Base-by-base conservation (phyloP, 1,140 invertebrate species). In the Heliconius himera region DNA sequence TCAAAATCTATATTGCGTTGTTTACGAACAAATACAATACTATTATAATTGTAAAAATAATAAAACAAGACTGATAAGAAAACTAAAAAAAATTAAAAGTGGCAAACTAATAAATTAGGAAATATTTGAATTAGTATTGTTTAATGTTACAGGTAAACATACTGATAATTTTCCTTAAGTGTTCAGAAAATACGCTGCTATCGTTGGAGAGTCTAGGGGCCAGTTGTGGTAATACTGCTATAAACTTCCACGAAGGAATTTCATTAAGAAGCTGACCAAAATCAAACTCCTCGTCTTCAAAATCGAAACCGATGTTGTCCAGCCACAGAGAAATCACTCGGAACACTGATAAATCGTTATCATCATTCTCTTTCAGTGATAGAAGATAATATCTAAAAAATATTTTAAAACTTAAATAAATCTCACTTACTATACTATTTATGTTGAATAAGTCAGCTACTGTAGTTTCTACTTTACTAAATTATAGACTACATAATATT, bases 251-350 rank as follows among this genome's bases (percentile, higher is more conserved):
- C 0, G 96, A 96, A 0, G 97, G 96, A 54, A 99, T 96, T 20
- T 90, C 89, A 1, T 90, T 82, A 0, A 98, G 85, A 33, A 96
- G 89, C 2, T 96, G 87, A 33, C 95, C 85, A 16, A 98, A 92
- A 8, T 96, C 82, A 29, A 95, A 96, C 8, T 97, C 89, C 6
- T 95, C 87, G 4, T 92, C 83, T 79, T 96, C 94, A 1, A 93
- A 85, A 26, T 94, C 92, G 18, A 93, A 80, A 1, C 86, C 74
- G 41, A 92, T 94, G 85, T 99, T 99, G 72, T 97, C 96, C 70
- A 99, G 95, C 97, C 98, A 99, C 0, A 99, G 94, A 0, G 98
- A 97, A 75, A 98, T 96, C 6, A 98, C 93, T 70, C 98, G 95
- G 90, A 99, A 99, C n/a, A 99, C 95, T 20, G 96, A 95, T 6